Percentiles rank a stretch among this genome's conserved stretches.
Conservation (phyloP, 2,888 invertebrate genomes). For the Rapana venosa region DNA sequence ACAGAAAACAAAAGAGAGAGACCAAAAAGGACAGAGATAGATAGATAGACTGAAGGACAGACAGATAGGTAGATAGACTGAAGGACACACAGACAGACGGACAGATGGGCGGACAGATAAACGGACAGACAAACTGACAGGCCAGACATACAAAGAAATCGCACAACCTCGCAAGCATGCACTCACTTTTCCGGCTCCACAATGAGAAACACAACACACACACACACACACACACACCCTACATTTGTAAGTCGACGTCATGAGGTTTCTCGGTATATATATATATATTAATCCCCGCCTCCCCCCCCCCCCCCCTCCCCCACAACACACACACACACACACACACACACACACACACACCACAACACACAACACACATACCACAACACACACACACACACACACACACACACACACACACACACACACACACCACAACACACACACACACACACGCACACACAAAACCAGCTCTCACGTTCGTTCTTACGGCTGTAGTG, state of each 20-base stretch:
- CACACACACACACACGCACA: no score
- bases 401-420: neutral
- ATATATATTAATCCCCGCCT: neutral
- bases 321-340: conserved; percentile 3
- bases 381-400: neutral
- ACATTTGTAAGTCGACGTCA: neutral
- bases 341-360: conserved; percentile 5
- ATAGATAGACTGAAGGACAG: no score
- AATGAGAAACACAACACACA: conserved; percentile 5
- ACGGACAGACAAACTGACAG: no score
- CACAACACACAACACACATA: neutral
- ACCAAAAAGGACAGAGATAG: no score
- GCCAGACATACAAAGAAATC: no score
- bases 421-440: neutral
- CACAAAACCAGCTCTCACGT: no score
- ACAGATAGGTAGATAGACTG: no score
- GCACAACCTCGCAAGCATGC: neutral
- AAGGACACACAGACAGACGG: no score
- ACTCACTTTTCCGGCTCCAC: neutral
- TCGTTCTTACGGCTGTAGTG: no score
- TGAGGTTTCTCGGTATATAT: neutral
- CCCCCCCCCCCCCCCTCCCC: neutral
- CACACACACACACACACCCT: neutral
- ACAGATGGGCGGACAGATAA: no score
- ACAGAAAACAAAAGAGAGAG: no score